A percentile compares a stretch with the other conserved stretches of the same genome.
phyloP scores from a whole-genome alignment of 2,888 invertebrate species.

The Theretra japonica region DNA sequence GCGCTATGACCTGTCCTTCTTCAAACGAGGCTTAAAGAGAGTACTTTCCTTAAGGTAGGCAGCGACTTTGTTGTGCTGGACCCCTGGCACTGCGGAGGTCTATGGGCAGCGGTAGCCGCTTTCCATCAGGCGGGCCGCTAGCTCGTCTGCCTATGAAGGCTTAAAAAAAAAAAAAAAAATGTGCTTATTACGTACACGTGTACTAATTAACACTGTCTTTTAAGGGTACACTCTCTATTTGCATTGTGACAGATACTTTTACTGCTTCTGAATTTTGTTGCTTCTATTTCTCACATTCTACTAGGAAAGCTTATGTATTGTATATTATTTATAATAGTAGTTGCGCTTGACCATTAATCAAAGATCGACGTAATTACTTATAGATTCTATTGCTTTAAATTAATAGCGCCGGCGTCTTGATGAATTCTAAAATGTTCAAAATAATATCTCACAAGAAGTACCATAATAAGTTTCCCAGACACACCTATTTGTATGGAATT shows the following conservation, averaged over 20 bases:
- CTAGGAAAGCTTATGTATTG: neutral
- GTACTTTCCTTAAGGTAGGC: too few relatives aligned
- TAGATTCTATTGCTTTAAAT: constrained; percentile 10
- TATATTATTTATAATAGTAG: too few relatives aligned
- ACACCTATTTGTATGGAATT: constrained; percentile 43
- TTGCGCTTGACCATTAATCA: neutral
- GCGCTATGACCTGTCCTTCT: too few relatives aligned
- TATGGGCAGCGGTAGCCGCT: too few relatives aligned
- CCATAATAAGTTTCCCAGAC: constrained; percentile 66
- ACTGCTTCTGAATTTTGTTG: neutral
- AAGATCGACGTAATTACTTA: neutral
- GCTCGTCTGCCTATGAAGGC: too few relatives aligned
- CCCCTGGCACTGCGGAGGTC: too few relatives aligned
- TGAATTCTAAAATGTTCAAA: constrained; percentile 22
- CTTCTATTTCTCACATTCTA: neutral
- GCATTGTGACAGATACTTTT: neutral
- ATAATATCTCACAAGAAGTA: constrained; percentile 40
- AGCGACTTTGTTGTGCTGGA: too few relatives aligned
- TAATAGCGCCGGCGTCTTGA: neutral
- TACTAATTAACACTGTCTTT: constrained; percentile 57
- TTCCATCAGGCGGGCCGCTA: too few relatives aligned
- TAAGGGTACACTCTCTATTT: constrained; percentile 13
- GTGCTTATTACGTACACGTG: constrained; percentile 56
- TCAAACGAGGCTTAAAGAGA: too few relatives aligned
- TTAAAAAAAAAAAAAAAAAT: too few relatives aligned